Conservation (phyloP, 2,113 vertebrate genomes). For the Andinoacara biseriatus region DNA sequence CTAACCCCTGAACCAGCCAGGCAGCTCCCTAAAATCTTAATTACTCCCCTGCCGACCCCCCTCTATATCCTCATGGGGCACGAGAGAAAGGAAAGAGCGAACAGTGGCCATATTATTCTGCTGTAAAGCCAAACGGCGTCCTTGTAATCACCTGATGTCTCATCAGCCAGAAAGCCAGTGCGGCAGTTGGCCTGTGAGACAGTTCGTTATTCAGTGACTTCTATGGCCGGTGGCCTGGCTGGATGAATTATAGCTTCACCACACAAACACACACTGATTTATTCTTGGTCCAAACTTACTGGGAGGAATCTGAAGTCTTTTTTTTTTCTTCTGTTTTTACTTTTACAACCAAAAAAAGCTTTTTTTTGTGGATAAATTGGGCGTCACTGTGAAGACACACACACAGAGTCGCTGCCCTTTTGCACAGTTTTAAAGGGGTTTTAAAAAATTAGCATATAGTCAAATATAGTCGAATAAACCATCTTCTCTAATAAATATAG, state of each 20-base stretch:
- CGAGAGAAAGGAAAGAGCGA: constrained; percentile 49
- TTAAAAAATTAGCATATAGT: neutral
- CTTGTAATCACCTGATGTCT: constrained; percentile 68
- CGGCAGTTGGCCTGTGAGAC: constrained; percentile 42
- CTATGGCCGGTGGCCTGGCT: constrained; percentile 1
- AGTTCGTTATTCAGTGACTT: constrained; percentile 41
- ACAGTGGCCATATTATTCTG: constrained; percentile 72
- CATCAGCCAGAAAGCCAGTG: constrained; percentile 45
- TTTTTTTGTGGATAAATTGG: neutral
- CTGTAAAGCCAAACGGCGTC: constrained; percentile 72
- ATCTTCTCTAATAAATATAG: neutral
- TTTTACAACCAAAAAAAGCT: neutral
- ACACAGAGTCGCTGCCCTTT: neutral
- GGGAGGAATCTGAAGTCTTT: neutral
- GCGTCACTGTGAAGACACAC: neutral
- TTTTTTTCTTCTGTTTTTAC: neutral
- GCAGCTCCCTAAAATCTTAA: constrained; percentile 79
- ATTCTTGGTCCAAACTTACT: neutral
- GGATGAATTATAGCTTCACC: constrained; percentile 41
- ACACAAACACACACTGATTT: constrained; percentile 24
- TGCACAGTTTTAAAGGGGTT: accelerated
- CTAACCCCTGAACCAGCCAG: constrained; percentile 76
- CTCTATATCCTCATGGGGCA: constrained; percentile 50
- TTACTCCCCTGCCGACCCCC: constrained; percentile 69
- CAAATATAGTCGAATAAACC: neutral